These are phyloP conservation scores for Cynopterus sphinx DNA, from an alignment of 2,797 vertebrate species.

Conservation along the genomic window DNA sequence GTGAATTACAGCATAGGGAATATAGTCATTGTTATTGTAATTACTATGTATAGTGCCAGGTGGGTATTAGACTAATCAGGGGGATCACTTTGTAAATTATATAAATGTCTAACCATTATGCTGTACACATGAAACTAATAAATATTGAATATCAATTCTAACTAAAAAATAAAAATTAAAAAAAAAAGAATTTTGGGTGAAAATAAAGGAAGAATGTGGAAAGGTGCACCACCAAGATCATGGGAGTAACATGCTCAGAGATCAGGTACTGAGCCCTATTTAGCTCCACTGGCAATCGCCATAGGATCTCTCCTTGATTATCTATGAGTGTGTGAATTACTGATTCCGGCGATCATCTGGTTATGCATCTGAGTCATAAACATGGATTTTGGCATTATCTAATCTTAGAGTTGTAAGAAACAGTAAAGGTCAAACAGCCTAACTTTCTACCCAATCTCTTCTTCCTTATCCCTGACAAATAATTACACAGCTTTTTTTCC, in stretches of 20 bases:
- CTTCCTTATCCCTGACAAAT: background rate
- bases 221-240: background rate
- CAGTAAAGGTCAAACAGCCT: background rate
- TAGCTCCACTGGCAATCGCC: background rate
- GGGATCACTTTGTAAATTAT: too few relatives aligned
- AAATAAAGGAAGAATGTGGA: background rate
- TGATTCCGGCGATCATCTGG: background rate
- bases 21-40: too few relatives aligned
- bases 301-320: background rate
- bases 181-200: background rate
- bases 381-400: background rate
- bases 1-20: too few relatives aligned
- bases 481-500: background rate
- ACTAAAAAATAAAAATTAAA: too few relatives aligned
- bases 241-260: background rate
- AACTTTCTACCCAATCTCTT: background rate
- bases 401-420: conserved; percentile 22
- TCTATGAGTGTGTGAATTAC: background rate
- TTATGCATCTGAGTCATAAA: background rate
- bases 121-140: too few relatives aligned
- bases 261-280: background rate
- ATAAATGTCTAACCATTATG: too few relatives aligned
- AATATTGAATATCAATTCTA: too few relatives aligned
- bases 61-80: too few relatives aligned
- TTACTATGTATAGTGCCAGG: too few relatives aligned